Evolutionary conservation across 92 coral and sea anemone species (phyloP).

Genomic region (Paragorgia papillata): DNA sequence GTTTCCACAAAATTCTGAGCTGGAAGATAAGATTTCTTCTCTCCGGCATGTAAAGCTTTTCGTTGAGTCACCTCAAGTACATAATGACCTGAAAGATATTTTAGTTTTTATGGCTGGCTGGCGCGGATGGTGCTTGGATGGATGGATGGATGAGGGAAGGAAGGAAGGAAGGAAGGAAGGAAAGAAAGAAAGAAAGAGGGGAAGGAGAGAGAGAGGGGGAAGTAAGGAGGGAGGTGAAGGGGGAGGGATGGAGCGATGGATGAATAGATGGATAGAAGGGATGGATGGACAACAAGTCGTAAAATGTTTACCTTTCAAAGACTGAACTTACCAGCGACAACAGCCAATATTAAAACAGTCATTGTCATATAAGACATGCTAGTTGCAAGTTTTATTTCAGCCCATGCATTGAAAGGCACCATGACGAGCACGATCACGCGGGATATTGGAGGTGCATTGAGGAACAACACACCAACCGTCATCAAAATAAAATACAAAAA

Average conservation of each 20-base stretch:
- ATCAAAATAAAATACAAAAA: constrained; percentile 79
- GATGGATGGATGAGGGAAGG: no score
- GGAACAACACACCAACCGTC: constrained; percentile 84
- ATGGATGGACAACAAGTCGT: no score
- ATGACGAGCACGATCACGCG: constrained; percentile 74
- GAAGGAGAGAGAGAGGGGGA: no score
- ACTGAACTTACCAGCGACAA: constrained; percentile 72
- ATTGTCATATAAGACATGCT: constrained; percentile 71
- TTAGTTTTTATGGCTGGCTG: no score
- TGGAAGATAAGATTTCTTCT: not conserved
- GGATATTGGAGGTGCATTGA: constrained; percentile 86
- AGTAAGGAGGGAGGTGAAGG: no score
- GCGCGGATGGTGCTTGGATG: no score
- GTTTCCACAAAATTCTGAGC: not conserved
- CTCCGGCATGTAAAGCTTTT: not conserved
- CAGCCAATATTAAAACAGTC: constrained; percentile 67
- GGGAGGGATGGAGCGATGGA: no score
- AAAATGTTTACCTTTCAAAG: not conserved
- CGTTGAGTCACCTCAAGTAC: constrained; percentile 22
- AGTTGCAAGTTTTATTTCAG: constrained; percentile 72
- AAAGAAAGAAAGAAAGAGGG: no score
- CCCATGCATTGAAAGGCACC: constrained; percentile 89
- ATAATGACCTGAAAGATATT: constrained; percentile 13
- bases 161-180: no score
- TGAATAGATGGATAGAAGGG: no score